Percentiles rank a stretch among this genome's conserved stretches.
These are phyloP conservation scores for Erpetoichthys calabaricus DNA, from an alignment of 2,797 vertebrate genomes.

Conservation along the genomic window DNA sequence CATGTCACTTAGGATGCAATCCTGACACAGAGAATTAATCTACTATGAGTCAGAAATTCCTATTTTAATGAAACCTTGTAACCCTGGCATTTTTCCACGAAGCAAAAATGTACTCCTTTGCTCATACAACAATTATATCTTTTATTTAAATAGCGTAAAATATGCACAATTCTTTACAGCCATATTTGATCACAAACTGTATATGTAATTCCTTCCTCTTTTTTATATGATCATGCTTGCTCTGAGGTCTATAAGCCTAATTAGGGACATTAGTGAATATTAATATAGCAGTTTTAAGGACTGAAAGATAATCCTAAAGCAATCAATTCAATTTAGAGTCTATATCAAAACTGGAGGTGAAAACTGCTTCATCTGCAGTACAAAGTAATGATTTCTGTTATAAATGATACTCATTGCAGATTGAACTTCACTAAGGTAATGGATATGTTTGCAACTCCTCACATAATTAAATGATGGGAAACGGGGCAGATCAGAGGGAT, in stretches of 20 bases:
- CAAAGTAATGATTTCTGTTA: constrained; percentile 24
- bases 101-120: too few species aligned
- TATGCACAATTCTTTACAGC: too few species aligned
- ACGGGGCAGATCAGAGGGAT: constrained; percentile 28
- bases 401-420: constrained; percentile 24
- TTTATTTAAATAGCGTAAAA: too few species aligned
- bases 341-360: constrained; percentile 17
- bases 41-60: too few species aligned
- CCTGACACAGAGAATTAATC: too few species aligned
- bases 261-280: constrained; percentile 8
- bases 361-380: constrained; percentile 16
- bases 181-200: too few species aligned
- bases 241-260: constrained; percentile 7
- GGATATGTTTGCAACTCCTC: constrained; percentile 21
- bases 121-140: too few species aligned
- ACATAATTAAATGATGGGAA: constrained; percentile 41
- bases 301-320: constrained; percentile 4
- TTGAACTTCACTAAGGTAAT: constrained; percentile 26
- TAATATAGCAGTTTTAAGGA: constrained; percentile 9
- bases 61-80: too few species aligned
- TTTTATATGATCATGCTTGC: too few species aligned
- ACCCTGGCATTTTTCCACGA: too few species aligned
- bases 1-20: too few species aligned
- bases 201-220: too few species aligned
- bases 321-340: constrained; percentile 11